Base-by-base conservation (phyloP, 2,113 vertebrate genomes). In the Corythornis cristatus region DNA sequence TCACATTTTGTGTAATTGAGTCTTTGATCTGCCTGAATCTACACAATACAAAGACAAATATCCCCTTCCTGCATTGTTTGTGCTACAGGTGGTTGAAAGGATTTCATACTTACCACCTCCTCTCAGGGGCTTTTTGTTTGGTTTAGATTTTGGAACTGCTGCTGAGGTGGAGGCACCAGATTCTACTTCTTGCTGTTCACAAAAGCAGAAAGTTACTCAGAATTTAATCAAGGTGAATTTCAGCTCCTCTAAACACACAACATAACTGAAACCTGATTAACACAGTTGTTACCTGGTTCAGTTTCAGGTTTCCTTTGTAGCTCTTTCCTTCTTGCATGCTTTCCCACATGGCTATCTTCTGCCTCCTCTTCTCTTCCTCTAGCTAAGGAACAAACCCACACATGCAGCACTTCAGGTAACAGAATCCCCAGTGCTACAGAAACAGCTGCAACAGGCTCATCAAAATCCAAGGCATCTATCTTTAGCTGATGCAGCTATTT, bases 341-440 rank as follows among this genome's bases (percentile, higher is more conserved):
- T n/a, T 99, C 98, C 98, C 98, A 99, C 74, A 97, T 97, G 11
- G 99, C 98, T 5, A 99, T 98, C 92, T 99, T 99, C 97, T 98
- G 98, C 67, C 90, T 97, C 90, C 98, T 97, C 83, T 98, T 99
- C 83, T 99, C 98, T 57, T 99, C 99, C 96, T 99, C 99, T 51
- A 98, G 96, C 99, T 99, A 73, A 46, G 53, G 12, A 86, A 66
- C 8, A 90, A 84, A 83, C 2, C 33, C 56, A 87, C 57, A 68
- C 0, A 76, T 0, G 25, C 20, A 28, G 80, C 46, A 67, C 25
- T 60, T n/a, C 61, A 86, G 46, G 65, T 25, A 40, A 42, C 0
- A 61, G 12, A 79, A 57, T 11, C 8, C 6, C n/a, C 50, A 56
- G 11, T 22, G 42, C 42, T 83, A 50, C 40, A 56, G n/a, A 42